Conservation (phyloP, 2,888 invertebrate species). For the Blera fallax region DNA sequence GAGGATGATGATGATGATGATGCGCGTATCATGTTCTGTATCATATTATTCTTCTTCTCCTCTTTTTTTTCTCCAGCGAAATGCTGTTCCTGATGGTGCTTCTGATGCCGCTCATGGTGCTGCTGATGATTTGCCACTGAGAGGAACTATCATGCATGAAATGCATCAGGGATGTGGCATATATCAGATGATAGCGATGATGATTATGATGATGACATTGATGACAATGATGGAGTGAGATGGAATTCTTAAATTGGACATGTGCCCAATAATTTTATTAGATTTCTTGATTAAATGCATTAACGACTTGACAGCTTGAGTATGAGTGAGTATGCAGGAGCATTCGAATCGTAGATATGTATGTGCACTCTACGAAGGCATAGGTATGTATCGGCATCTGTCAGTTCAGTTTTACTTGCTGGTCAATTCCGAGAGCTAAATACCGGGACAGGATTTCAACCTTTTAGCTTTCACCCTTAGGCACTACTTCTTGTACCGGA, state of each 20-base stretch:
- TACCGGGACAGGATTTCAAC: too few relatives aligned
- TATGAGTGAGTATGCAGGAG: too few relatives aligned
- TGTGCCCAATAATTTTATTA: slow-evolving; percentile 5
- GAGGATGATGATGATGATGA: slow-evolving; percentile 58
- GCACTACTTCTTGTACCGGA: too few relatives aligned
- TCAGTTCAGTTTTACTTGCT: too few relatives aligned
- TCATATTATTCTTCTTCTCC: slow-evolving; percentile 14
- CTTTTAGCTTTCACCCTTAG: too few relatives aligned
- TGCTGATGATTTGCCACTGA: slow-evolving; percentile 67
- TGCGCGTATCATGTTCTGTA: slow-evolving; percentile 65
- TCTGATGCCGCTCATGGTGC: slow-evolving; percentile 23
- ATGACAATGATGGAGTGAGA: slow-evolving; percentile 57
- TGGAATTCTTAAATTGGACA: slow-evolving; percentile 50
- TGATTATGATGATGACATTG: slow-evolving; percentile 56
- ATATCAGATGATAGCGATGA: slow-evolving; percentile 34
- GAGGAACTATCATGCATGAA: slow-evolving; percentile 69
- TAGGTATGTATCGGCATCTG: too few relatives aligned
- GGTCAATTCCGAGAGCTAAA: too few relatives aligned
- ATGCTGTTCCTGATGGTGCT: too few relatives aligned
- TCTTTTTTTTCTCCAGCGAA: slow-evolving; percentile 22
- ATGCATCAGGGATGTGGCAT: slow-evolving; percentile 64
- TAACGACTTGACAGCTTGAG: too few relatives aligned
- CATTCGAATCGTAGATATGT: too few relatives aligned
- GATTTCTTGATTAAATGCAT: slow-evolving; percentile 35
- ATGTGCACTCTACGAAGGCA: too few relatives aligned